These are phyloP conservation scores for Hyposmocoma kahamanoa DNA, from an alignment of 1,140 invertebrate species.

Conservation along the genomic window DNA sequence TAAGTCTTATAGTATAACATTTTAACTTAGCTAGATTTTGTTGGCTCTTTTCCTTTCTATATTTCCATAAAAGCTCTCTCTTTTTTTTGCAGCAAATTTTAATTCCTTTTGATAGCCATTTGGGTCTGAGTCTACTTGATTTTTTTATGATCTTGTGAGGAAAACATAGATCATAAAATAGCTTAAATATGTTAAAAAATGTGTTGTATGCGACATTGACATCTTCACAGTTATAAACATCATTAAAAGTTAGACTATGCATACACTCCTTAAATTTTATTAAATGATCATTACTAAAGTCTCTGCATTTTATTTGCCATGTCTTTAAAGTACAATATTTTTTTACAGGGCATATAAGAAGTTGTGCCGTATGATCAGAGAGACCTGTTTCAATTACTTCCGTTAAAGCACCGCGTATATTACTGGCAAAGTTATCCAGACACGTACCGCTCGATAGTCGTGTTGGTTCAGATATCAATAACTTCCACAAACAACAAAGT, in stretches of 20 bases:
- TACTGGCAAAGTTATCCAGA: constrained; percentile 5
- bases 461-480: not conserved
- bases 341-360: not conserved
- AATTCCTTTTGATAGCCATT: constrained; percentile 4
- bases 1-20: no score
- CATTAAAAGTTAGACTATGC: not conserved
- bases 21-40: not conserved
- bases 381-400: not conserved
- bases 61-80: not conserved
- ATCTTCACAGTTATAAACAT: constrained; percentile 2
- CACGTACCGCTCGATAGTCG: constrained; percentile 1
- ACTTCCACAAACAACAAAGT: not conserved
- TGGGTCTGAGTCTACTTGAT: not conserved
- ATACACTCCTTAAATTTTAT: constrained; percentile 1
- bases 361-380: constrained; percentile 5
- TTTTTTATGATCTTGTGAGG: not conserved
- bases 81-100: not conserved
- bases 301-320: not conserved
- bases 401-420: not conserved
- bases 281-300: constrained; percentile 2
- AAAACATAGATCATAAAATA: constrained; percentile 8
- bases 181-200: not conserved
- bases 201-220: not conserved
- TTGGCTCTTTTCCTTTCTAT: not conserved
- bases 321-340: not conserved